Evolutionary conservation across 2,797 vertebrate species (phyloP).

Genomic region (Hydrocynus forskahlii): DNA sequence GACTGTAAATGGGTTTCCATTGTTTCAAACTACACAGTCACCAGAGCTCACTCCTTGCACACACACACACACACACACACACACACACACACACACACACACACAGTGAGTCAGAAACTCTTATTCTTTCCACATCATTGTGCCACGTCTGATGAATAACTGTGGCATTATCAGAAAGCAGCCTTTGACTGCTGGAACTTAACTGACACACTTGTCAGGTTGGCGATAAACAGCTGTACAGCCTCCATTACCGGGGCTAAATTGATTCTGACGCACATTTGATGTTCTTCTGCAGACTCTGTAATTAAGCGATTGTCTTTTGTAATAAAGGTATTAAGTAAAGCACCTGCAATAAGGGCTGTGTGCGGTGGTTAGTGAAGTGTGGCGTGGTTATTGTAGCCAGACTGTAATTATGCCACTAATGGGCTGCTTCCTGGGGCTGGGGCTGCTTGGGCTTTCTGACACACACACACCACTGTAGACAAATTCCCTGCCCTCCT

Average conservation of each 20-base stretch:
- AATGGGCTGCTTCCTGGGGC: conserved; percentile 52
- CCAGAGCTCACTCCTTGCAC: not conserved
- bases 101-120: not conserved
- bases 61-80: not conserved
- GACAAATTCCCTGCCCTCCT: not conserved
- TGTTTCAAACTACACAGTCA: conserved; percentile 10
- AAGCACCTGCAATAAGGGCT: conserved; percentile 54
- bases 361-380: conserved; percentile 52
- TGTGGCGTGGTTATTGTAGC: conserved; percentile 53
- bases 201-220: conserved; percentile 33
- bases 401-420: conserved; percentile 57
- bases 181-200: conserved; percentile 32
- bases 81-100: no score
- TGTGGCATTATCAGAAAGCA: conserved; percentile 18
- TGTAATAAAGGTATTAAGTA: conserved; percentile 61
- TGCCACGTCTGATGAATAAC: conserved; percentile 19
- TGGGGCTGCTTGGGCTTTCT: conserved; percentile 30
- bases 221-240: conserved; percentile 46
- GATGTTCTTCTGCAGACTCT: conserved; percentile 53
- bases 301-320: conserved; percentile 63
- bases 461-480: not conserved
- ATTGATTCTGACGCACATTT: conserved; percentile 54
- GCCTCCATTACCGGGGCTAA: conserved; percentile 45
- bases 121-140: conserved; percentile 2
- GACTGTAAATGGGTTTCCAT: conserved; percentile 22